Conservation (phyloP, 2,113 vertebrate species). For the Labeo catla region DNA sequence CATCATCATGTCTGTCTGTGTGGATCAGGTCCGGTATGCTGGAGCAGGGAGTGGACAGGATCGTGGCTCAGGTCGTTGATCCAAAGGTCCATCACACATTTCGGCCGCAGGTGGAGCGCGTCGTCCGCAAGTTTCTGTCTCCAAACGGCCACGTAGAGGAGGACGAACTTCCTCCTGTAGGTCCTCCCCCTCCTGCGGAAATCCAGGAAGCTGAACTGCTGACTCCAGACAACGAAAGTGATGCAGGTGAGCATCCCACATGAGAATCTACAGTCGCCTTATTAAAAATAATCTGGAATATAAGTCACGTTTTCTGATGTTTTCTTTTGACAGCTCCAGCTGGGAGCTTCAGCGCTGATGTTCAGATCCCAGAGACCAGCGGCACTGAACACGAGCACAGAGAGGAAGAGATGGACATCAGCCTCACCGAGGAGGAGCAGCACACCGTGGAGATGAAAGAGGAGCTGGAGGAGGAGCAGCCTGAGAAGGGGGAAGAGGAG, state of each 20-base stretch:
- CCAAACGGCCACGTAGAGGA: constrained; percentile 85
- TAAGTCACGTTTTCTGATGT: background rate
- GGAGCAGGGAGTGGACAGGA: constrained; percentile 97
- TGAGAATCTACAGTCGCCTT: background rate
- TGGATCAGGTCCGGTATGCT: constrained; percentile 94
- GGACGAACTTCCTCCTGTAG: constrained; percentile 56
- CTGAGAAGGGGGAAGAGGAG: constrained; percentile 57
- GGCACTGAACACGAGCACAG: constrained; percentile 63
- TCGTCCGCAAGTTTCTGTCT: constrained; percentile 93
- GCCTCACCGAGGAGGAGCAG: constrained; percentile 51
- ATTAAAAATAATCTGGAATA: background rate
- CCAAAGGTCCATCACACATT: constrained; percentile 98
- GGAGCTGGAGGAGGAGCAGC: background rate
- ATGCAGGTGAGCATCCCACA: background rate
- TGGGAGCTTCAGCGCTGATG: constrained; percentile 80
- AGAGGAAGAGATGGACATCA: constrained; percentile 68
- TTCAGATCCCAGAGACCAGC: constrained; percentile 93
- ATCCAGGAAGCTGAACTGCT: constrained; percentile 75
- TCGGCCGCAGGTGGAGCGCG: constrained; percentile 95
- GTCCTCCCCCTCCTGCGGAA: constrained; percentile 70
- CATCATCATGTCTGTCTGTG: background rate
- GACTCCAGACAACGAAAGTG: constrained; percentile 76
- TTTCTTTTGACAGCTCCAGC: constrained; percentile 62
- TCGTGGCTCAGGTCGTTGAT: constrained; percentile 98
- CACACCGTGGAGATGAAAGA: background rate